phyloP scores from a whole-genome alignment of 2,888 invertebrate genomes.

The Hirtodrosophila histrioides region DNA sequence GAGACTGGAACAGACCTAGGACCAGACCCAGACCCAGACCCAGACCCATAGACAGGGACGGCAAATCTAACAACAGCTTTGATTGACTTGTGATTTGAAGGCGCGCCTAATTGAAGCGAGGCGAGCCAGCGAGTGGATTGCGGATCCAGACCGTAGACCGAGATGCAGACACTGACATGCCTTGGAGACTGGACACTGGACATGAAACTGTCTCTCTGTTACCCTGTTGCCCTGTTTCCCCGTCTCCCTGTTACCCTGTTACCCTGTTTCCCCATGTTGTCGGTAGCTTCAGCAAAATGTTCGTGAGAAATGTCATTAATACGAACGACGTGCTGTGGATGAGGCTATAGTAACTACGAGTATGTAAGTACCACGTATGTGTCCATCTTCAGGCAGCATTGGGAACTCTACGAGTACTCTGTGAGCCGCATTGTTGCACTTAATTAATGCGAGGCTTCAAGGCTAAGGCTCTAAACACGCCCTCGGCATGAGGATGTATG shows the following conservation, averaged over 20 bases:
- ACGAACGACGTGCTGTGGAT: conserved; percentile 75
- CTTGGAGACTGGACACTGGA: conserved; percentile 60
- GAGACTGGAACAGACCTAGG: conserved; percentile 23
- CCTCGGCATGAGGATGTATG: conserved; percentile 46
- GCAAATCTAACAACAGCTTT: conserved; percentile 82
- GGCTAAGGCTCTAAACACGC: conserved; percentile 55
- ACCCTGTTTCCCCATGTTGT: conserved; percentile 42
- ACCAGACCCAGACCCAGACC: conserved; percentile 21
- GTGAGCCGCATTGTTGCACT: conserved; percentile 73
- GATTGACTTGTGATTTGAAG: conserved; percentile 83
- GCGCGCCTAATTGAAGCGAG: conserved; percentile 82
- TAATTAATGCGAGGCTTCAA: conserved; percentile 72
- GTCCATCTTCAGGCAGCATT: conserved; percentile 32
- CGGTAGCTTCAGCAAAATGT: conserved; percentile 71
- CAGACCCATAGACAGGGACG: conserved; percentile 47
- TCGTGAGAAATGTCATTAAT: conserved; percentile 79
- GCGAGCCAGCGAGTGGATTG: conserved; percentile 47
- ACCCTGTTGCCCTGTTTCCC: conserved; percentile 25
- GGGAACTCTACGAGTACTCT: conserved; percentile 27
- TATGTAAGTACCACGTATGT: conserved; percentile 37
- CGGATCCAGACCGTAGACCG: conserved; percentile 19
- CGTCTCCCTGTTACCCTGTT: conserved; percentile 4
- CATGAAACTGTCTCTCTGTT: conserved; percentile 41
- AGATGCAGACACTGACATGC: conserved; percentile 56
- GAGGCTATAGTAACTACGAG: conserved; percentile 34